Base-by-base conservation (phyloP, 2,113 vertebrate species). In the Gavialis gangeticus region DNA sequence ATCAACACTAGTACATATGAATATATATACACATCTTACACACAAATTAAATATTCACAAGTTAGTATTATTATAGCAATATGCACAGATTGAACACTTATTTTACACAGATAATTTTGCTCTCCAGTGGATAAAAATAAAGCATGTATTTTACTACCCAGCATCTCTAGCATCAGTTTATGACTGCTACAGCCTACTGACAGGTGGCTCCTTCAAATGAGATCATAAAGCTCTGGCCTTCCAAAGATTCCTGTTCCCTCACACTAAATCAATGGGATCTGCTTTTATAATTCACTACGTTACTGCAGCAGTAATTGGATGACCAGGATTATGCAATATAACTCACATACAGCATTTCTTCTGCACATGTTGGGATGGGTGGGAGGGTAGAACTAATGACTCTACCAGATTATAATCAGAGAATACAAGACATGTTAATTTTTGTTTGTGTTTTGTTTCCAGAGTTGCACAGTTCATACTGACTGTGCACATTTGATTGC, bases 181-280 rank as follows among this genome's bases (percentile, higher is more conserved):
- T 59, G 69, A 24, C 25, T 73, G 37, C 80, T 81, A 11, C 73
- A 95, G 79, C 67, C 34, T 76, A 6, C 75, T 54, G 71, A 27
- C 89, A 94, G 89, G 84, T 95, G 94, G 54, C 24, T 87, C 78
- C 22, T 67, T 79, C 73, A 79, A 54, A 63, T 95, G 91, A 89
- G 82, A 28, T 95, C 93, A 76, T 27, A 27, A 56, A 59, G 58
- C 82, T 84, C 67, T 28, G 59, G 15, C 27, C 34, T 63, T 89
- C 85, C 92, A 89, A 89, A 37, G 8, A 57, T 55, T 87, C 28
- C 54, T 93, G 71, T 71, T 91, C 75, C 82, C 84, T 89, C 63
- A 18, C 63, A 21, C 73, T 67, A 85, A 83, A 46, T 73, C 82
- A n/a, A 27, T 78, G 46, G 5, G 84, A 87, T 93, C 87, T 89